A percentile compares a stretch with the other conserved stretches of the same genome.
Evolutionary conservation across 2,113 vertebrate species (phyloP).

Genomic region (Nothoprocta pentlandii): DNA sequence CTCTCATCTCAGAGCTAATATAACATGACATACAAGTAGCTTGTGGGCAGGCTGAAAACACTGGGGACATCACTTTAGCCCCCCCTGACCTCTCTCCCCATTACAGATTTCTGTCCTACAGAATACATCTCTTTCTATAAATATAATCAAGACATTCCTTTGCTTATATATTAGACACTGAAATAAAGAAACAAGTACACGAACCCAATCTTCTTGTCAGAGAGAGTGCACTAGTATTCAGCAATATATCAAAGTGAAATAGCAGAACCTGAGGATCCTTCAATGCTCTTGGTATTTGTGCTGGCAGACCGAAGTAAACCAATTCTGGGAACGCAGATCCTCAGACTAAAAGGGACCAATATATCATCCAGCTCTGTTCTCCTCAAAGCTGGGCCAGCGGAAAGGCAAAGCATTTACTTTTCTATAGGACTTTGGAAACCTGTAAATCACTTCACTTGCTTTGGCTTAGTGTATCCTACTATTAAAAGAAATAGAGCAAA

Average conservation of each 20-base stretch:
- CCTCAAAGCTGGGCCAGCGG: background rate
- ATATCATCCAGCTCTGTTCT: background rate
- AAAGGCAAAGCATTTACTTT: background rate
- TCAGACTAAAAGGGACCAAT: background rate
- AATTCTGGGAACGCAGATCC: background rate
- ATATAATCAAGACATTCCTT: constrained; percentile 19
- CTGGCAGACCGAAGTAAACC: constrained; percentile 12
- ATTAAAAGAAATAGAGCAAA: background rate
- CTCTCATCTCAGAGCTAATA: constrained; percentile 63
- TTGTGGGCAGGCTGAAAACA: constrained; percentile 35
- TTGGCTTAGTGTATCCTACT: background rate
- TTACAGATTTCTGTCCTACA: constrained; percentile 41
- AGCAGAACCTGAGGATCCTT: background rate
- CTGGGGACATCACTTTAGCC: constrained; percentile 29
- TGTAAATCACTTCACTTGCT: background rate
- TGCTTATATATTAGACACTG: constrained; percentile 4
- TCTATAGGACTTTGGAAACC: background rate
- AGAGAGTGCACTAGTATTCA: background rate
- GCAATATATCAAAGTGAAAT: background rate
- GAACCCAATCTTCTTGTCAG: background rate
- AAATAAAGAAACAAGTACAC: background rate
- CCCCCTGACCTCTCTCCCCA: constrained; percentile 20
- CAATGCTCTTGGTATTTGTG: background rate
- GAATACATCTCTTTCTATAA: constrained; percentile 15
- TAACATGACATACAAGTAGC: constrained; percentile 45